phyloP scores from a whole-genome alignment of 2,797 vertebrate species.

The Parauchenoglanis punctatus region DNA sequence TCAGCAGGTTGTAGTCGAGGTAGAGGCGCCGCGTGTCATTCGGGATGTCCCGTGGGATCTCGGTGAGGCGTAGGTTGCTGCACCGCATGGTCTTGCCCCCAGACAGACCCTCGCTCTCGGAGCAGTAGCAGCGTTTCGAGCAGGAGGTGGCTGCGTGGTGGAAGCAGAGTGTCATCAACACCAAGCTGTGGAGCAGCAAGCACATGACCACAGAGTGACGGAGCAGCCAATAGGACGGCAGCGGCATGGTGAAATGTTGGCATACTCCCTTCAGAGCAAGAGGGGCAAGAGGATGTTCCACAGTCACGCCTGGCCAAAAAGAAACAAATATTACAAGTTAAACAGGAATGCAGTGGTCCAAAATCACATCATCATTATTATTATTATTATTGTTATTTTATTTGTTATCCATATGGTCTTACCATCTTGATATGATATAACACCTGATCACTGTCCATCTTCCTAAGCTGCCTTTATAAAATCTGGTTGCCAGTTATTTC shows the following conservation, averaged over 20 bases:
- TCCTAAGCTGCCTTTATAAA: neutral
- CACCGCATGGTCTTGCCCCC: conserved; percentile 89
- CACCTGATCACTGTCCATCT: neutral
- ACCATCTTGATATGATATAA: neutral
- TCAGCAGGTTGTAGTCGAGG: conserved; percentile 91
- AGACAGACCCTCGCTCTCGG: conserved; percentile 75
- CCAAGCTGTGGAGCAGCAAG: conserved; percentile 84
- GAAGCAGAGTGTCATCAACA: conserved; percentile 85
- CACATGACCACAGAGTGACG: conserved; percentile 79
- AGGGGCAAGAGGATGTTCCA: conserved; percentile 3
- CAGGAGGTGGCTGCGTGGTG: conserved; percentile 76
- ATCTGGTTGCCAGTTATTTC: neutral
- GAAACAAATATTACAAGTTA: conserved; percentile 25
- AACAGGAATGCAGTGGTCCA: neutral
- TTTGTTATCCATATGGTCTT: neutral
- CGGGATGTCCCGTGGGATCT: conserved; percentile 89
- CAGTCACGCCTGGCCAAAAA: conserved; percentile 59
- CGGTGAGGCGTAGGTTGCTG: conserved; percentile 86
- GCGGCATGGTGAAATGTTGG: conserved; percentile 69
- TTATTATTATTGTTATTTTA: neutral
- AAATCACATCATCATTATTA: neutral
- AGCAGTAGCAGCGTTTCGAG: conserved; percentile 88
- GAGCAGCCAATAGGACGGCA: conserved; percentile 73
- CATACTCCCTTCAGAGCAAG: conserved; percentile 69
- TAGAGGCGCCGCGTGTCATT: conserved; percentile 91